These are phyloP conservation scores for Dolichoris vasculosae DNA, from an alignment of 1,140 invertebrate species.

Conservation along the genomic window DNA sequence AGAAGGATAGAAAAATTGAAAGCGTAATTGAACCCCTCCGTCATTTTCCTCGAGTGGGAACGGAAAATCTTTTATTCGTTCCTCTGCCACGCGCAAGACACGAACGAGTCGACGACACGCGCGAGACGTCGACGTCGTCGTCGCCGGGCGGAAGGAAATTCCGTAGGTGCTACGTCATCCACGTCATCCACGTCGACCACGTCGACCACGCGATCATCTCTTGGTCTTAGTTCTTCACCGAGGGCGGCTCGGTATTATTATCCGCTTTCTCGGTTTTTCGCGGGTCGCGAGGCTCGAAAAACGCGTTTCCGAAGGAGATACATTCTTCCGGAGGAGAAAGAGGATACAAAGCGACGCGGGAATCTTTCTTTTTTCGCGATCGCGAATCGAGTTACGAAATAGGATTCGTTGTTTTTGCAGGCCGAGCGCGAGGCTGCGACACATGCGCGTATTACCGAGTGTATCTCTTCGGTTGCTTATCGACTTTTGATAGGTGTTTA, in stretches of 20 bases:
- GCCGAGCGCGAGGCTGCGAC: background rate
- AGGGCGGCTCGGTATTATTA: background rate
- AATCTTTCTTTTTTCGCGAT: background rate
- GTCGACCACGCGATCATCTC: background rate
- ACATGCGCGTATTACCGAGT: background rate
- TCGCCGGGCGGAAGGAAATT: constrained; percentile 32
- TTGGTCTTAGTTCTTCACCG: background rate
- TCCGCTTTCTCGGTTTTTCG: no score
- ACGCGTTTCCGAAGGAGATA: background rate
- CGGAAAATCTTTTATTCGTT: background rate
- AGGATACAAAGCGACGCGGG: background rate
- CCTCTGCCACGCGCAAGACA: background rate
- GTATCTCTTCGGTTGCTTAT: background rate
- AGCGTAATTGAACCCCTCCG: no score
- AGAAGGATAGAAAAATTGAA: no score
- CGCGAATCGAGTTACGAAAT: constrained; percentile 36
- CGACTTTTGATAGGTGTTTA: constrained; percentile 19
- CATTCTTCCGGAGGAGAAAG: background rate
- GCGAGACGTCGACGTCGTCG: no score
- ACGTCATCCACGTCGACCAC: background rate
- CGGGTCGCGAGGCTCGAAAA: background rate
- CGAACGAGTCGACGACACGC: background rate
- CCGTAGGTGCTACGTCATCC: background rate
- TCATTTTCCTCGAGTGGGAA: no score
- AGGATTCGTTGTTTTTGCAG: constrained; percentile 28